phyloP scores from a whole-genome alignment of 2,888 invertebrate genomes.

The Allygus modestus region DNA sequence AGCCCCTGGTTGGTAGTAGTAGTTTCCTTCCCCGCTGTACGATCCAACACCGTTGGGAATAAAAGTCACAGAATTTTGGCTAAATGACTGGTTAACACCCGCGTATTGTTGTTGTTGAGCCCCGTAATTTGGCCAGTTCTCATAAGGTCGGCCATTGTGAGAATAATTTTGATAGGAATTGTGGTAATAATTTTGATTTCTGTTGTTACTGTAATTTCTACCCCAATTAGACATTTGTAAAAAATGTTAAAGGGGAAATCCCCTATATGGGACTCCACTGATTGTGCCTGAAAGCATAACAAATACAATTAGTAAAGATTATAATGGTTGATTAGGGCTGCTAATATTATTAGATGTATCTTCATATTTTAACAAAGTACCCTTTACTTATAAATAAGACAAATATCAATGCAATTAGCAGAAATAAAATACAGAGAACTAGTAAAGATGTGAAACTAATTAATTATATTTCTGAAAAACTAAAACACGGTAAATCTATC shows the following conservation, averaged over 20 bases:
- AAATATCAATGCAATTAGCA: too few relatives aligned
- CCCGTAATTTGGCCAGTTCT: constrained; percentile 53
- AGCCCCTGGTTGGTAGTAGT: background rate
- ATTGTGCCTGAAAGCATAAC: background rate
- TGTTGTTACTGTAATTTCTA: constrained; percentile 32
- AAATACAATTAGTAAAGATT: too few relatives aligned
- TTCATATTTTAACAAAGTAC: too few relatives aligned
- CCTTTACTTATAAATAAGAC: too few relatives aligned
- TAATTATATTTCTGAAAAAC: too few relatives aligned
- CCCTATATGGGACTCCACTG: background rate
- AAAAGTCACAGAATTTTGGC: constrained; percentile 6
- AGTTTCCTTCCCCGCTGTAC: background rate
- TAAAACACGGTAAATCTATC: too few relatives aligned
- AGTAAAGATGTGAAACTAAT: too few relatives aligned
- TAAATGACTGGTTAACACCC: constrained; percentile 39
- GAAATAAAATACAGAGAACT: too few relatives aligned
- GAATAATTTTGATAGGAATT: constrained; percentile 26
- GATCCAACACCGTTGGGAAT: constrained; percentile 14
- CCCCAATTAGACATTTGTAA: constrained; percentile 43
- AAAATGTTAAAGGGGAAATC: background rate
- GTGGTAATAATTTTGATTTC: constrained; percentile 43
- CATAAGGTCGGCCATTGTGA: background rate
- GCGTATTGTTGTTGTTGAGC: constrained; percentile 33
- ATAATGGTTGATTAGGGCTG: too few relatives aligned
- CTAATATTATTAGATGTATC: too few relatives aligned